phyloP scores from a whole-genome alignment of 1,140 invertebrate genomes.

The Solenopsis fugax region DNA sequence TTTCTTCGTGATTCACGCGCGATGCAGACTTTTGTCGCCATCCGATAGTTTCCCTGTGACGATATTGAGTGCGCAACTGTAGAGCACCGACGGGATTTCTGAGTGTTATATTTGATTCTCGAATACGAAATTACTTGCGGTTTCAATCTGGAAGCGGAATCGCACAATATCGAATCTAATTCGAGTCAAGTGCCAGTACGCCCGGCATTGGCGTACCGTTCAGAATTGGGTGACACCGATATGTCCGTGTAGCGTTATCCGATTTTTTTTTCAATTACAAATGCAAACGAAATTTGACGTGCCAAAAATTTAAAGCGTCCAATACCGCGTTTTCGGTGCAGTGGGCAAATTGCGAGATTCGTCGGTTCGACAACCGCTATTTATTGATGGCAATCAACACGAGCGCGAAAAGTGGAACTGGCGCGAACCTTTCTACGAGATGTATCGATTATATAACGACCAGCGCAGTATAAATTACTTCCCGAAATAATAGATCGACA shows the following conservation, averaged over 20 bases:
- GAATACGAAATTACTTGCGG: slow-evolving; percentile 42
- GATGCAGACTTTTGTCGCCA: not conserved
- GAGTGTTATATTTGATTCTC: slow-evolving; percentile 25
- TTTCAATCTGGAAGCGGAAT: slow-evolving; percentile 43
- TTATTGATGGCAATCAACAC: slow-evolving; percentile 56
- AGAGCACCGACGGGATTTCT: not conserved
- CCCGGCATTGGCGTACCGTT: not conserved
- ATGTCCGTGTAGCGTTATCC: not conserved
- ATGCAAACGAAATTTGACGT: slow-evolving; percentile 62
- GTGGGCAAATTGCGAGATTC: slow-evolving; percentile 24
- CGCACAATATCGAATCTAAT: slow-evolving; percentile 42
- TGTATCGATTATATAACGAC: not conserved
- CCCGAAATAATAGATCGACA: not conserved
- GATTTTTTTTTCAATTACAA: slow-evolving; percentile 52
- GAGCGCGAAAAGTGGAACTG: not conserved
- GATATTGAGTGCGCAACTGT: not conserved
- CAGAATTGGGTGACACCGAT: slow-evolving; percentile 46
- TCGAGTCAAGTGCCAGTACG: slow-evolving; percentile 10
- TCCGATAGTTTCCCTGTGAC: not conserved
- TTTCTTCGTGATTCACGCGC: not conserved
- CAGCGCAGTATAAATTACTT: not conserved
- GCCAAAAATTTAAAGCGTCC: slow-evolving; percentile 62
- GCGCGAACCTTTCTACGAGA: not conserved
- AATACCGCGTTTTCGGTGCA: slow-evolving; percentile 31
- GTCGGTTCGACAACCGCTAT: slow-evolving; percentile 44